These are phyloP conservation scores for Dryobates pubescens DNA, from an alignment of 2,797 vertebrate genomes.

Conservation along the genomic window DNA sequence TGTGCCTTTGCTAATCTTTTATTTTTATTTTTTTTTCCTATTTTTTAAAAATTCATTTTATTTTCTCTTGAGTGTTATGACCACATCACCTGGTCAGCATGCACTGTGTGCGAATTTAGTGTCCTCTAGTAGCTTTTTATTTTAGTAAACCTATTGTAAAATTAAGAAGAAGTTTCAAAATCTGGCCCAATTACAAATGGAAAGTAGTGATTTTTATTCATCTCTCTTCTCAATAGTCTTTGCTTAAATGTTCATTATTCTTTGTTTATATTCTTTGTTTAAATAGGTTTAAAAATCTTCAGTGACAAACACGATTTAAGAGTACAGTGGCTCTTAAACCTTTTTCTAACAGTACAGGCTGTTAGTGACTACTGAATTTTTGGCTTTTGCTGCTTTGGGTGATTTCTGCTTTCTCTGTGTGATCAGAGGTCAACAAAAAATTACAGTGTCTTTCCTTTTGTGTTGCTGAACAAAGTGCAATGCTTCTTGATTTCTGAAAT, in stretches of 20 bases:
- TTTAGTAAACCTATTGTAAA: neutral
- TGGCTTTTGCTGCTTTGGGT: neutral
- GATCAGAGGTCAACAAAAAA: neutral
- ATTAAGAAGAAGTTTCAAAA: neutral
- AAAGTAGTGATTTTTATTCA: neutral
- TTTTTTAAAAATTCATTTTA: too few species aligned
- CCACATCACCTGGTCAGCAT: neutral
- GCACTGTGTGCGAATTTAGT: neutral
- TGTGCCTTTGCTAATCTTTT: neutral
- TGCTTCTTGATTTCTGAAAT: conserved; percentile 7
- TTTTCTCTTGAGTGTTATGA: neutral
- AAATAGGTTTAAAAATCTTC: neutral
- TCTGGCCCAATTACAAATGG: neutral
- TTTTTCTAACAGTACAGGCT: neutral
- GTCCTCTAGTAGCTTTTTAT: neutral
- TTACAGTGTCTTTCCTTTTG: neutral
- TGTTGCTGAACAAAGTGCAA: neutral
- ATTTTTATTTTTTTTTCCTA: neutral
- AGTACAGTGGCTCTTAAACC: neutral
- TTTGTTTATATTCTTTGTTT: neutral
- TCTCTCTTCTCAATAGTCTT: neutral
- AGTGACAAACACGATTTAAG: fast-evolving
- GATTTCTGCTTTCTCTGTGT: neutral
- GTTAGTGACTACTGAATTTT: neutral
- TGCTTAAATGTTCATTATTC: neutral